Evolutionary conservation across 1,140 invertebrate genomes (phyloP).

Genomic region (Sycobia sp.): DNA sequence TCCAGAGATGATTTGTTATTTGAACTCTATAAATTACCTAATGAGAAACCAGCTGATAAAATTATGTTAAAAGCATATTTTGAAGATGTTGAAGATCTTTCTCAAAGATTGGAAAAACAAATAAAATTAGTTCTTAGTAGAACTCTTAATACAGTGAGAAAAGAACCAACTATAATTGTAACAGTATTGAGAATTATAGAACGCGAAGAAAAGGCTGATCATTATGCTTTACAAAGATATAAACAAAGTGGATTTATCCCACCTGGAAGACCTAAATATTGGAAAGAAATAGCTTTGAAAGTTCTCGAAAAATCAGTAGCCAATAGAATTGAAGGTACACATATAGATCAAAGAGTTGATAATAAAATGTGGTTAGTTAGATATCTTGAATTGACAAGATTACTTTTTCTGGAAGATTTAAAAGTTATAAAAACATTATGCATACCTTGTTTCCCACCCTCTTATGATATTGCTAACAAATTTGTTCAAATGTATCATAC

Average conservation of each 20-base stretch:
- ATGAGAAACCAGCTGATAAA: conserved; percentile 88
- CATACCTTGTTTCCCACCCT: conserved; percentile 94
- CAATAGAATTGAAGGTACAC: conserved; percentile 85
- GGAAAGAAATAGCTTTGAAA: conserved; percentile 85
- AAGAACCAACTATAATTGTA: conserved; percentile 95
- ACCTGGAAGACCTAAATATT: conserved; percentile 90
- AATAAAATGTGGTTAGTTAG: conserved; percentile 97
- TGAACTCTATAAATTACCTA: conserved; percentile 92
- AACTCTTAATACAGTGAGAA: conserved; percentile 90
- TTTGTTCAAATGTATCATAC: conserved; percentile 95
- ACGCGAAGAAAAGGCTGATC: conserved; percentile 91
- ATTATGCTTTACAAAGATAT: conserved; percentile 76
- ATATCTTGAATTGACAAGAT: conserved; percentile 77
- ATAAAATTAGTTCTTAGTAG: conserved; percentile 86
- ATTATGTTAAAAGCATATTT: conserved; percentile 94
- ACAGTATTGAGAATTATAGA: conserved; percentile 96
- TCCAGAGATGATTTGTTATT: conserved; percentile 94
- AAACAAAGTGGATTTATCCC: conserved; percentile 87
- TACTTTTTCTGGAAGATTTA: conserved; percentile 89
- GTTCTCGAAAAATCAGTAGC: conserved; percentile 84
- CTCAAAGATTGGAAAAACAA: conserved; percentile 88
- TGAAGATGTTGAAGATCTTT: conserved; percentile 90
- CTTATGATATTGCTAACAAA: conserved; percentile 89
- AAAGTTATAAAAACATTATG: conserved; percentile 91
- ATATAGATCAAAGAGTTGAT: conserved; percentile 86